Conservation (phyloP, 2,888 invertebrate genomes). For the Norana najaformis region DNA sequence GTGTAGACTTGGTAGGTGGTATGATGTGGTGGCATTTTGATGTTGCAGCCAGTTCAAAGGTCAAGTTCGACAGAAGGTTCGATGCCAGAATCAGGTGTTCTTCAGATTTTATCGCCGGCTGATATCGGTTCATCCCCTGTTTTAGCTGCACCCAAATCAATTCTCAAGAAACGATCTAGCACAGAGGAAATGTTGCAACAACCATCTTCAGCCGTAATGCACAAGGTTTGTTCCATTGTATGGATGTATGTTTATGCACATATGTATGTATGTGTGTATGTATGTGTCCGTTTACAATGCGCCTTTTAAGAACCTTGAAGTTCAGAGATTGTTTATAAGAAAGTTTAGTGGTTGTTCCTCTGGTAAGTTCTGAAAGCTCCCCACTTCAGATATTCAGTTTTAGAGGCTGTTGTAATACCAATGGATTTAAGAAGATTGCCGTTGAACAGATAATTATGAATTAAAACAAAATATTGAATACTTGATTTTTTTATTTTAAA, state of each 20-base stretch:
- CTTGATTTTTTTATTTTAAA: no score
- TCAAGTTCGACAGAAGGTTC: neutral
- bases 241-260: neutral
- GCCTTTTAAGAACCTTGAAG: neutral
- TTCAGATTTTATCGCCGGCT: conserved; percentile 13
- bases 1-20: neutral
- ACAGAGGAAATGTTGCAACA: neutral
- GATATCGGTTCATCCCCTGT: neutral
- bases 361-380: no score
- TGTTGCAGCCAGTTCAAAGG: neutral
- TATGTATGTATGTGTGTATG: neutral
- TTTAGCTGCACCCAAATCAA: neutral
- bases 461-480: no score
- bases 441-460: no score
- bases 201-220: neutral
- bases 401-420: no score
- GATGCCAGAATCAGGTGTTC: neutral
- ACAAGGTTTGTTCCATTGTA: neutral
- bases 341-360: no score
- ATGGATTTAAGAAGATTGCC: no score
- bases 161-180: neutral
- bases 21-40: neutral
- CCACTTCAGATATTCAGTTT: no score
- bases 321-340: neutral
- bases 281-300: neutral